Evolutionary conservation across 2,797 vertebrate species (phyloP).

Genomic region (Epinephelus coioides): DNA sequence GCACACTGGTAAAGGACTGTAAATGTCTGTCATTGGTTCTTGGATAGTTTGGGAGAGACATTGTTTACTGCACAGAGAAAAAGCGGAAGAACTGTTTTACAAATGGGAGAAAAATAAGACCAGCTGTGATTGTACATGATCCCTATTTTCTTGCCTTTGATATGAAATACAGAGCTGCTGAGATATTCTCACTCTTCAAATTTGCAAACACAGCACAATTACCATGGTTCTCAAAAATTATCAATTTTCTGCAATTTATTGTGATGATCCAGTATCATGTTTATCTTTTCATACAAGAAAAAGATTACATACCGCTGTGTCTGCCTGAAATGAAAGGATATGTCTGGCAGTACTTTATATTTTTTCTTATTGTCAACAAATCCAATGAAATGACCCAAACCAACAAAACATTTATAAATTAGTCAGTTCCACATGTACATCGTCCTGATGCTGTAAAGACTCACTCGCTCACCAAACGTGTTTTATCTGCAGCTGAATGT

Average conservation of each 20-base stretch:
- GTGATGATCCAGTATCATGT: background rate
- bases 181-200: background rate
- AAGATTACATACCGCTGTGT: background rate
- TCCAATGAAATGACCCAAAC: background rate
- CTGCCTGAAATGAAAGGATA: background rate
- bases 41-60: conserved; percentile 32
- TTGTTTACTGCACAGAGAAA: conserved; percentile 19
- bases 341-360: background rate
- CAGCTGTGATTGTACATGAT: background rate
- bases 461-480: background rate
- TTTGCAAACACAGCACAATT: background rate
- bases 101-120: background rate
- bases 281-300: background rate
- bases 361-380: background rate
- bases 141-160: conserved; percentile 8
- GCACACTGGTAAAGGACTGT: conserved; percentile 50
- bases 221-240: background rate
- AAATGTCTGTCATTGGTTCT: conserved; percentile 67
- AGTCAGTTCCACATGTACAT: background rate
- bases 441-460: background rate
- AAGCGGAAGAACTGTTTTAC: conserved; percentile 1
- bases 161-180: background rate
- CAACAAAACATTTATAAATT: no score
- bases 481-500: background rate
- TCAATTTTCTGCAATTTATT: background rate